Evolutionary conservation across 2,113 vertebrate genomes (phyloP), one percentile per base, ranked within the genome.

Genomic region (Trematomus loennbergii): DNA sequence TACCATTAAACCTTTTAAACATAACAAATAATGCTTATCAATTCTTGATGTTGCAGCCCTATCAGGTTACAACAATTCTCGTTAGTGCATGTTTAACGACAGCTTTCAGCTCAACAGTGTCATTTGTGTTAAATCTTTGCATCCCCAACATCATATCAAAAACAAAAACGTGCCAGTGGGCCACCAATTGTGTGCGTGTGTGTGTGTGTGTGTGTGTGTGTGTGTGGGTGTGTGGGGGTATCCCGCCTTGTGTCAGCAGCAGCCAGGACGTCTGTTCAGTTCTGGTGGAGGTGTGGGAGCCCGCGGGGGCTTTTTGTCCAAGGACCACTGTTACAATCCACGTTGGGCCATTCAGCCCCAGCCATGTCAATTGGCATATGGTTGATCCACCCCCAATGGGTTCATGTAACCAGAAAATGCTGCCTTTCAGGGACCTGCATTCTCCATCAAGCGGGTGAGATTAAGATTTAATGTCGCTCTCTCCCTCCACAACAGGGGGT

Each of bases 331-430:
- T 92, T 94, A 90, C 87, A 89, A 89, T 91, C 88, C 87, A 72
- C 83, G 80, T 79, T 67, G 73, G 74, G 74, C 84, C 87, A 91
- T 92, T 97, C 95, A 96, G 96, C 88, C 95, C 93, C 94, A 75
- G 87, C 96, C 96, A 96, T 97, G 97, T 98, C 96, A 85, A 95
- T 97, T 96, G 96, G 93, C 96, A 96, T 96, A 97, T 97, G 98
- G 97, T 97, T 98, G 96, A 97, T 96, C 96, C 96, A 93, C 93
- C 95, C 94, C 96, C 93, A 98, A 98, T 97, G 96, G 96, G 97
- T 97, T 96, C 97, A 98, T 97, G 97, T 98, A 98, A 96, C 96
- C 97, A 98, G 98, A 98, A 98, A 98, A 98, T 96, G 93, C 96
- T 94, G 95, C 96, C 94, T 98, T 99, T 98, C 97, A 97, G 84